Conservation (phyloP, 2,113 vertebrate genomes). For the Barnardius zonarius region DNA sequence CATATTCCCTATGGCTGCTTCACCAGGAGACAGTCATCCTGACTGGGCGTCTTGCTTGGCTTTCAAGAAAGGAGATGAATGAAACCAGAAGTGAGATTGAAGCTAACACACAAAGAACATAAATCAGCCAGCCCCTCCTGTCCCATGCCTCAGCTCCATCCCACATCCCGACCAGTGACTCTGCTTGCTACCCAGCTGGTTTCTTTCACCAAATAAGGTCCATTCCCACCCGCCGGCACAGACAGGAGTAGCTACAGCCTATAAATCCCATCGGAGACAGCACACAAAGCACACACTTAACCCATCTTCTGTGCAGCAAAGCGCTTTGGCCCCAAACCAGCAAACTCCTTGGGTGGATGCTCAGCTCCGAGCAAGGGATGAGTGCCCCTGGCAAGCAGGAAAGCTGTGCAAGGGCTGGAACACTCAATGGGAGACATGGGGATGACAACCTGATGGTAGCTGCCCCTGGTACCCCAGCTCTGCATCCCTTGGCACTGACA, state of each 20-base stretch:
- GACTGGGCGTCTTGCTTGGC: neutral
- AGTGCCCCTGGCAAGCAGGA: rapidly evolving
- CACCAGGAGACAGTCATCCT: neutral
- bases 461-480: neutral
- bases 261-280: slow-evolving; percentile 5
- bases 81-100: neutral
- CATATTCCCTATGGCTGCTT: rapidly evolving
- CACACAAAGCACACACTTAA: neutral
- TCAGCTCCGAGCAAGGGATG: rapidly evolving
- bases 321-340: neutral
- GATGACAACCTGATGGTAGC: neutral
- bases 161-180: neutral
- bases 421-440: rapidly evolving
- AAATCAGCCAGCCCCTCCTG: neutral
- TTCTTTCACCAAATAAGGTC: slow-evolving; percentile 52
- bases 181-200: neutral
- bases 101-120: neutral
- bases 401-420: neutral
- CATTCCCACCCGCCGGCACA: neutral
- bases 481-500: neutral
- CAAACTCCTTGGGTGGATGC: neutral
- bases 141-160: neutral
- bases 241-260: neutral
- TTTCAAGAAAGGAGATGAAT: neutral
- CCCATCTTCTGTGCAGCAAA: neutral